phyloP scores from a whole-genome alignment of 2,888 invertebrate species.

The Pammene fasciana region DNA sequence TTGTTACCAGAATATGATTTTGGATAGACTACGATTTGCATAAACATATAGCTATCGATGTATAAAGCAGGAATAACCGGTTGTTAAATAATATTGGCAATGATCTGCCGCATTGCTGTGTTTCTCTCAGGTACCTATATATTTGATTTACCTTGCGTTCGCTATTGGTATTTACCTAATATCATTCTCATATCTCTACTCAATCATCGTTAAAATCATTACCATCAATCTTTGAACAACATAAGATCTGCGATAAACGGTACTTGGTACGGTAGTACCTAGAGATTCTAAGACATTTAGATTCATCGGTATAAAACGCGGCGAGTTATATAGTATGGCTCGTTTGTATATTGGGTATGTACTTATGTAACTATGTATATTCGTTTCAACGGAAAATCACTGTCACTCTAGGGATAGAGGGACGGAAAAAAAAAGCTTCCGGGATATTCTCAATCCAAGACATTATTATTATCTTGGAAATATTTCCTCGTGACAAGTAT shows the following conservation, averaged over 20 bases:
- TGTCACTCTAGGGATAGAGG: too few relatives aligned
- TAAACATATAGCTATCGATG: slow-evolving; percentile 1
- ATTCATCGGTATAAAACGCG: too few relatives aligned
- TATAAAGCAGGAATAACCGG: slow-evolving; percentile 12
- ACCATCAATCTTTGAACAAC: slow-evolving; percentile 1
- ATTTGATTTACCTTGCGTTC: background rate
- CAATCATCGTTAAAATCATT: slow-evolving; percentile 22
- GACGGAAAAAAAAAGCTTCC: too few relatives aligned
- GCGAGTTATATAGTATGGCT: too few relatives aligned
- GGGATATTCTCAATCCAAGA: too few relatives aligned
- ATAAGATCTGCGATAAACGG: slow-evolving; percentile 20
- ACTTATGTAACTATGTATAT: too few relatives aligned
- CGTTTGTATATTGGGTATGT: too few relatives aligned
- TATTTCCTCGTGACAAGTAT: too few relatives aligned
- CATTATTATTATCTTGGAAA: too few relatives aligned
- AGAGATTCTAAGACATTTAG: background rate
- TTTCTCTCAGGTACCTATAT: background rate
- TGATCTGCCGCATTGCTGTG: slow-evolving; percentile 9
- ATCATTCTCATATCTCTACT: background rate
- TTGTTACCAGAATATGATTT: slow-evolving; percentile 13
- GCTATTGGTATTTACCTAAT: background rate
- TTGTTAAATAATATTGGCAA: slow-evolving; percentile 3
- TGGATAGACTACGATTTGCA: slow-evolving; percentile 10
- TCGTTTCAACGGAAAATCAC: too few relatives aligned
- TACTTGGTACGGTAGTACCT: too few relatives aligned